Conservation (phyloP, 2,888 invertebrate genomes). For the Drosophila meridiana region DNA sequence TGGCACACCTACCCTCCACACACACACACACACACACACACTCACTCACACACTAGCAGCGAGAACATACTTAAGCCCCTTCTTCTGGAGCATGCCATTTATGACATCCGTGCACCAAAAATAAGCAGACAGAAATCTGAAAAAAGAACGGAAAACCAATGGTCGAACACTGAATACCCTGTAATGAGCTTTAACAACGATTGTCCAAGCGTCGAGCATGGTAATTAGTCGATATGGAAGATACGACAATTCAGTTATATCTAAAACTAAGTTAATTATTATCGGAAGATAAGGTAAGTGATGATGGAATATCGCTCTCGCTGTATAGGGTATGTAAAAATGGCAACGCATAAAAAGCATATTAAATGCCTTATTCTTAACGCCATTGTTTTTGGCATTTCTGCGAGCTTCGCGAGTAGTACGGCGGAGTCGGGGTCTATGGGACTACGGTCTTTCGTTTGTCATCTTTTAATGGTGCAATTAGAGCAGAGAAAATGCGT, state of each 20-base stretch:
- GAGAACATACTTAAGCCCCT: slow-evolving; percentile 48
- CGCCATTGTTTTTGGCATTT: slow-evolving; percentile 50
- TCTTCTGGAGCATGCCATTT: slow-evolving; percentile 74
- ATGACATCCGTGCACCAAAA: slow-evolving; percentile 73
- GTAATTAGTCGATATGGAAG: not conserved
- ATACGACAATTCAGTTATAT: not conserved
- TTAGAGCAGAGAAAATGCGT: slow-evolving; percentile 78
- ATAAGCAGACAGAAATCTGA: slow-evolving; percentile 33
- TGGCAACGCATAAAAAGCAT: slow-evolving; percentile 72
- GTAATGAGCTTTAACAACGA: not conserved
- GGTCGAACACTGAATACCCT: slow-evolving; percentile 18
- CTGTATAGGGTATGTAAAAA: slow-evolving; percentile 41
- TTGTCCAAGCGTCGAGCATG: not conserved
- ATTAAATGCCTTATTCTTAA: slow-evolving; percentile 69
- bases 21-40: not conserved
- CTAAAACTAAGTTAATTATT: too few species aligned
- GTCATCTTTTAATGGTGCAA: slow-evolving; percentile 80
- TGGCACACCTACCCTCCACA: slow-evolving; percentile 27
- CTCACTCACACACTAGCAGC: slow-evolving; percentile 17
- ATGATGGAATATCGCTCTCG: not conserved
- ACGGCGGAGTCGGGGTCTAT: slow-evolving; percentile 9
- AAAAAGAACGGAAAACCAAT: not conserved
- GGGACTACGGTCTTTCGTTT: slow-evolving; percentile 59
- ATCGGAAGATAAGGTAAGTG: not conserved
- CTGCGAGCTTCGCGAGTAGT: slow-evolving; percentile 30